Evolutionary conservation across 2,888 invertebrate species (phyloP).

Genomic region (Pardosa pseudoannulata): DNA sequence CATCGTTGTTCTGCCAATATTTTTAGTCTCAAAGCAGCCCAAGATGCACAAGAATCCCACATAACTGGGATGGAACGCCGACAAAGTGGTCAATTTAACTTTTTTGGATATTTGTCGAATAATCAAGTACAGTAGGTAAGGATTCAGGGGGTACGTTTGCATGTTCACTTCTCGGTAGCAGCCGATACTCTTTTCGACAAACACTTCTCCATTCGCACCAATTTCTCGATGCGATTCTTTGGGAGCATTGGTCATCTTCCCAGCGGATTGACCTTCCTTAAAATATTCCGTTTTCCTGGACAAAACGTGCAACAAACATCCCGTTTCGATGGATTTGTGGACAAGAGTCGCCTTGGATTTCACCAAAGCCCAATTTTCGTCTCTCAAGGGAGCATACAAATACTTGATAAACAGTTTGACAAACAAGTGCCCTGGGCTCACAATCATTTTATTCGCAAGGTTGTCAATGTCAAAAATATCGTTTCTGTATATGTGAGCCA

Average conservation of each 20-base stretch:
- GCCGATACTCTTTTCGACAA: too few species aligned
- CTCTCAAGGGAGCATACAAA: slow-evolving; percentile 17
- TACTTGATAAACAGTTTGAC: slow-evolving; percentile 34
- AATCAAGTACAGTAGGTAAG: not conserved
- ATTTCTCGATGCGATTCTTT: too few species aligned
- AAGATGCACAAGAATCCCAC: too few species aligned
- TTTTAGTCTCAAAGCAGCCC: too few species aligned
- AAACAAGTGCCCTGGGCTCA: too few species aligned
- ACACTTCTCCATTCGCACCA: too few species aligned
- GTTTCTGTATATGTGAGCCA: too few species aligned
- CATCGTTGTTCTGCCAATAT: too few species aligned
- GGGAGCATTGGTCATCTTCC: slow-evolving; percentile 3
- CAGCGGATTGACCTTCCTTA: not conserved
- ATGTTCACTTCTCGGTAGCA: slow-evolving; percentile 14
- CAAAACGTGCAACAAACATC: slow-evolving; percentile 32
- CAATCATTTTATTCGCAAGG: too few species aligned
- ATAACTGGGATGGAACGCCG: slow-evolving; percentile 13
- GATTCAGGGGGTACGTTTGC: slow-evolving; percentile 31
- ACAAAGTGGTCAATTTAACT: not conserved
- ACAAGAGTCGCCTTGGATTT: too few species aligned
- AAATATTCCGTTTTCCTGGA: slow-evolving; percentile 36
- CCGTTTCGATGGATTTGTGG: slow-evolving; percentile 45
- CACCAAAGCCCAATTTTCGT: not conserved
- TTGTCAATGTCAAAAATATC: too few species aligned
- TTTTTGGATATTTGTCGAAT: slow-evolving; percentile 29